Conservation (phyloP, 2,888 invertebrate species). For the Eubasilissa splendida region DNA sequence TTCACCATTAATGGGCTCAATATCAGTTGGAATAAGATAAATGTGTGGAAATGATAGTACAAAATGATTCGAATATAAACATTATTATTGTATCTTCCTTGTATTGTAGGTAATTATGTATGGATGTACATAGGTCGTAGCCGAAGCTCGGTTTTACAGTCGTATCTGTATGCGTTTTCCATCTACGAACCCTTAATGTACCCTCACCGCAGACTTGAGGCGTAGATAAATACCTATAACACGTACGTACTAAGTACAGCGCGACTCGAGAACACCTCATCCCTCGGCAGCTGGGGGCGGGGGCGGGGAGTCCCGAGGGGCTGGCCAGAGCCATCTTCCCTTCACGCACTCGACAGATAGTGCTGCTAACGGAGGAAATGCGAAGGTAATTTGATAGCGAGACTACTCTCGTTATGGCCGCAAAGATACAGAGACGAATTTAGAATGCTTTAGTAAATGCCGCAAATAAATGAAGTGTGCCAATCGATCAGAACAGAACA, state of each 20-base stretch:
- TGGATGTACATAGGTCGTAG: constrained; percentile 3
- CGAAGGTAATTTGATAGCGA: constrained; percentile 58
- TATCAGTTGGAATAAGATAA: no score
- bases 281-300: constrained; percentile 3
- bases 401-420: constrained; percentile 48
- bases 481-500: no score
- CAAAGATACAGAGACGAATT: constrained; percentile 37
- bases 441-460: background rate
- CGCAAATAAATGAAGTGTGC: no score
- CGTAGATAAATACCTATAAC: constrained; percentile 53
- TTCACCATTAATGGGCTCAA: no score
- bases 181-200: constrained; percentile 16
- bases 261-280: constrained; percentile 54
- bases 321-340: constrained; percentile 50
- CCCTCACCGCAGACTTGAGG: constrained; percentile 27
- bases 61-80: no score
- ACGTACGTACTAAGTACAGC: constrained; percentile 53
- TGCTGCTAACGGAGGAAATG: constrained; percentile 55
- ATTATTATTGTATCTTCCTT: no score
- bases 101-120: background rate
- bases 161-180: constrained; percentile 21
- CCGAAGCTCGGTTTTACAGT: background rate
- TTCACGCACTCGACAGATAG: constrained; percentile 55
- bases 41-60: no score
- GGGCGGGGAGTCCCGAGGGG: constrained; percentile 46